These are phyloP conservation scores for Cecidostiba fungosa DNA, from an alignment of 2,888 invertebrate species.

Conservation along the genomic window DNA sequence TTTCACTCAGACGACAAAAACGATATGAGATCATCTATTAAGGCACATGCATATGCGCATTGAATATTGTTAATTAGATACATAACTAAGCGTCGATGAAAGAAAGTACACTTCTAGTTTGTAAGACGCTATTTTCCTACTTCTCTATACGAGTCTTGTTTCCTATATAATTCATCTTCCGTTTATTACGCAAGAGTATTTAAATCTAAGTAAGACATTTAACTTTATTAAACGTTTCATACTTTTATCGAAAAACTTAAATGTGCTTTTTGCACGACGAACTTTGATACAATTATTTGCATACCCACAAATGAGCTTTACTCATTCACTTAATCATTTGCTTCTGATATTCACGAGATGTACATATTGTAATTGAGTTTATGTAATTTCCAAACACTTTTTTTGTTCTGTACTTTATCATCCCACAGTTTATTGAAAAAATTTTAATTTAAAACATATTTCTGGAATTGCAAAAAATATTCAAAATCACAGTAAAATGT, in stretches of 20 bases:
- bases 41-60: constrained; percentile 59
- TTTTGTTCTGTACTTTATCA: constrained; percentile 36
- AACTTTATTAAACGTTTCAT: constrained; percentile 28
- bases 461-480: constrained; percentile 18
- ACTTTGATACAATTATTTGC: constrained; percentile 28
- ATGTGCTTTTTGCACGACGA: constrained; percentile 23
- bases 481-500: constrained; percentile 31
- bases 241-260: constrained; percentile 19
- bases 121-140: constrained; percentile 55
- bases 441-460: constrained; percentile 20
- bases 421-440: constrained; percentile 20
- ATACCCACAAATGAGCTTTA: constrained; percentile 27
- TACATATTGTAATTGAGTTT: constrained; percentile 23
- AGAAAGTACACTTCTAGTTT: constrained; percentile 61
- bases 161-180: constrained; percentile 58
- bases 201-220: constrained; percentile 50
- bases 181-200: constrained; percentile 53
- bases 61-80: constrained; percentile 62
- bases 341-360: constrained; percentile 37
- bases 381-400: constrained; percentile 31
- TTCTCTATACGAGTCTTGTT: constrained; percentile 49
- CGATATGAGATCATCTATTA: constrained; percentile 34
- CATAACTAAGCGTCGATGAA: constrained; percentile 60
- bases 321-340: constrained; percentile 25
- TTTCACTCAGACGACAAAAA: constrained; percentile 56